Percentiles rank a stretch among this genome's conserved stretches.
phyloP scores from a whole-genome alignment of 2,888 invertebrate genomes.

The Drosophila anomalata region DNA sequence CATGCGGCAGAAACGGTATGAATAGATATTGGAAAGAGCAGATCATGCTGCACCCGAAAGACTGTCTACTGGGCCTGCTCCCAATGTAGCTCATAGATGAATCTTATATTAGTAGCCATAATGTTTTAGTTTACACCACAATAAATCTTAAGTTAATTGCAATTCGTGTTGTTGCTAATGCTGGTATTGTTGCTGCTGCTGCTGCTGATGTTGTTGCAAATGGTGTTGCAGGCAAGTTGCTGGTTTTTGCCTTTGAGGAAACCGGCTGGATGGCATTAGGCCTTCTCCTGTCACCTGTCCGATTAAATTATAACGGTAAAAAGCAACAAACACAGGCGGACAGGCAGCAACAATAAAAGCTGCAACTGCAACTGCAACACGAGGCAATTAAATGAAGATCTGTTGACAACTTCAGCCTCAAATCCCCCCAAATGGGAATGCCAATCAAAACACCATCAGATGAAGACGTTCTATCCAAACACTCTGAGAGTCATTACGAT shows the following conservation, averaged over 20 bases:
- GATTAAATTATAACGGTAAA: conserved; percentile 73
- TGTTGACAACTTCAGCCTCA: conserved; percentile 47
- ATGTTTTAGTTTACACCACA: conserved; percentile 22
- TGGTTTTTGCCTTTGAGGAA: conserved; percentile 15
- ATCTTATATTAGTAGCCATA: conserved; percentile 40
- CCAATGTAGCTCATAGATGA: conserved; percentile 40
- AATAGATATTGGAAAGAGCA: conserved; percentile 13
- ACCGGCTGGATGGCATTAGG: conserved; percentile 47
- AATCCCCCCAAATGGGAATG: conserved; percentile 44
- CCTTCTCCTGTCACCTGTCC: conserved; percentile 46
- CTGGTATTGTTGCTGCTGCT: conserved; percentile 32
- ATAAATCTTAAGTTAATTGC: conserved; percentile 64
- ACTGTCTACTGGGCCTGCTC: conserved; percentile 43
- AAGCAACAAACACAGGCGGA: conserved; percentile 45
- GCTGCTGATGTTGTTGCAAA: conserved; percentile 26
- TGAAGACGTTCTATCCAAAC: not conserved
- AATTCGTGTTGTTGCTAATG: conserved; percentile 49
- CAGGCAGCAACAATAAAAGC: conserved; percentile 33
- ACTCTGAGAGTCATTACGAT: not conserved
- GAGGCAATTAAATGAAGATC: conserved; percentile 47
- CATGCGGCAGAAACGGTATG: conserved; percentile 85
- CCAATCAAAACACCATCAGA: conserved; percentile 31
- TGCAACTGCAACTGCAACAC: conserved; percentile 28
- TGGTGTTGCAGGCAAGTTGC: not conserved
- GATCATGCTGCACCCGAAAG: conserved; percentile 41